Evolutionary conservation across 1,140 invertebrate genomes (phyloP).

Genomic region (Penaeus indicus): DNA sequence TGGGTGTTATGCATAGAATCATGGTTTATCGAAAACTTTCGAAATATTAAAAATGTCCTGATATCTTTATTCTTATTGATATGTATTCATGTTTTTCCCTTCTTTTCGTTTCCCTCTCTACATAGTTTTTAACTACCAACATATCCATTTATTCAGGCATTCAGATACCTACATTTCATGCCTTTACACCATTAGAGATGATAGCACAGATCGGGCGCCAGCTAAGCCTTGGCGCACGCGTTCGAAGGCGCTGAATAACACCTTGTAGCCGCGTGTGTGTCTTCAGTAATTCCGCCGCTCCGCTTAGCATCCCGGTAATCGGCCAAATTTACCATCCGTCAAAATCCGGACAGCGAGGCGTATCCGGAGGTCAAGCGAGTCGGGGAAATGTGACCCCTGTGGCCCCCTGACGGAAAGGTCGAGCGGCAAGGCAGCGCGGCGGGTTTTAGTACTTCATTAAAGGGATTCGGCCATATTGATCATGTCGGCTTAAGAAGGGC

Average conservation of each 20-base stretch:
- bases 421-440: neutral
- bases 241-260: constrained; percentile 30
- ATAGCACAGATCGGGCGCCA: too few relatives aligned
- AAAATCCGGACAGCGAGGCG: constrained; percentile 17
- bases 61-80: too few relatives aligned
- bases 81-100: too few relatives aligned
- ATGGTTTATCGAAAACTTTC: too few relatives aligned
- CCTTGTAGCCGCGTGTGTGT: constrained; percentile 50
- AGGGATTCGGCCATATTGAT: constrained; percentile 46
- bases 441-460: neutral
- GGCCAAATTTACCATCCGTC: constrained; percentile 37
- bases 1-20: too few relatives aligned
- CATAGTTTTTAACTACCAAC: too few relatives aligned
- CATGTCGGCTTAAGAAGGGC: constrained; percentile 44
- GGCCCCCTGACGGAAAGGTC: neutral
- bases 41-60: too few relatives aligned
- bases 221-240: neutral
- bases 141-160: too few relatives aligned
- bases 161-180: too few relatives aligned
- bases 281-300: constrained; percentile 47
- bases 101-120: too few relatives aligned
- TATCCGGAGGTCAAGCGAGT: neutral
- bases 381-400: neutral
- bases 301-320: constrained; percentile 44
- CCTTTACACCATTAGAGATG: too few relatives aligned